Percentiles rank a stretch among this genome's conserved stretches.
phyloP scores from a whole-genome alignment of 2,888 invertebrate genomes.

The Dasypolia templi region DNA sequence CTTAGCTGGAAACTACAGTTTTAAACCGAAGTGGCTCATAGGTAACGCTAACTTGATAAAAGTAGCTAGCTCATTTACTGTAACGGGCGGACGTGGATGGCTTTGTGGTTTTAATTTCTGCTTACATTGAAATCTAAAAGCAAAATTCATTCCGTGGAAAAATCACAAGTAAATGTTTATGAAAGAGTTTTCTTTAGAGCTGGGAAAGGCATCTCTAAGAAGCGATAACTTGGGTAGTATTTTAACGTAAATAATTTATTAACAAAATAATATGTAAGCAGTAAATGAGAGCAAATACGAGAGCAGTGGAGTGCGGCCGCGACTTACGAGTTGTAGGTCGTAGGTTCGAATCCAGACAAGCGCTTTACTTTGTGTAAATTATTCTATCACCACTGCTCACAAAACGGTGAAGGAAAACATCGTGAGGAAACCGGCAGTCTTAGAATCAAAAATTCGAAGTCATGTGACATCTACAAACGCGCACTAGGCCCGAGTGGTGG shows the following conservation, averaged over 20 bases:
- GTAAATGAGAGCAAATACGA: too few species aligned
- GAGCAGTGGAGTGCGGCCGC: too few species aligned
- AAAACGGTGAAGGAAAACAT: too few species aligned
- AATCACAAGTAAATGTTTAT: not conserved
- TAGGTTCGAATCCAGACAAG: too few species aligned
- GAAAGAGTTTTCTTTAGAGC: not conserved
- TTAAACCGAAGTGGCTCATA: slow-evolving; percentile 55
- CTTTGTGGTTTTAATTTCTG: slow-evolving; percentile 68
- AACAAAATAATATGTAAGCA: not conserved
- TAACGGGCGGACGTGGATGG: slow-evolving; percentile 54
- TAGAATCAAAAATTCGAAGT: too few species aligned
- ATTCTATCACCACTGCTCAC: too few species aligned
- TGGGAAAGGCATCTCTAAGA: not conserved
- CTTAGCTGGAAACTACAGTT: slow-evolving; percentile 43
- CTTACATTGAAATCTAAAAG: slow-evolving; percentile 55
- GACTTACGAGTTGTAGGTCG: too few species aligned
- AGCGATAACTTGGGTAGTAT: not conserved
- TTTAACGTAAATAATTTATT: not conserved
- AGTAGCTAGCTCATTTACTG: slow-evolving; percentile 63
- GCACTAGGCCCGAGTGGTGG: too few species aligned
- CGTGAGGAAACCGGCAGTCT: too few species aligned
- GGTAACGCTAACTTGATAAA: slow-evolving; percentile 53
- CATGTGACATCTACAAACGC: too few species aligned
- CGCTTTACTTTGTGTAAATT: too few species aligned
- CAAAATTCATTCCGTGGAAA: slow-evolving; percentile 18